Base-by-base conservation (phyloP, 1,140 invertebrate genomes). In the Yoshiicerus persimilis region DNA sequence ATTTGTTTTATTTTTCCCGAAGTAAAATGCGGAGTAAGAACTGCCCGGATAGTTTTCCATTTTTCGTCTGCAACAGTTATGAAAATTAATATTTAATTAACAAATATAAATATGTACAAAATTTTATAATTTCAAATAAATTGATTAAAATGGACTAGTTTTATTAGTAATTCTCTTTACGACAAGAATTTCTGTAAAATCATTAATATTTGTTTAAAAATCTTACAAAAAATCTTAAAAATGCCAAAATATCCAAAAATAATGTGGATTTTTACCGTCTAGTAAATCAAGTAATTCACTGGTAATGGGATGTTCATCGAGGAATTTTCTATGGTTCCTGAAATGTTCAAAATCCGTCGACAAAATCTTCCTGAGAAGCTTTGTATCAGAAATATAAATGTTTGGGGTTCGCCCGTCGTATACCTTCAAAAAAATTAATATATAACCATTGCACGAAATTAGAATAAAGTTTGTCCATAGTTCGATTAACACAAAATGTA, bases 401-500 rank as follows among this genome's bases (percentile, higher is more conserved):
- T 20, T 47, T 20, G 83, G 83, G 4, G 83, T 39, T 47, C 83
- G 36, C 20, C 83, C 83, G 1, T 84, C 83, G 38, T 84, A 84
- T 5, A 84, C 9, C 83, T 84, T 10, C 16, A 2, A 84, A 10
- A 93, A 92, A 89, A 96, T 95, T 30, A 96, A 93, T 34, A 93
- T 93, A 70, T 93, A 93, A 39, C 13, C 9, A 39, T 6, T 6
- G 4, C 10, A 10, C 36, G 4, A 4, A 38, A 6, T 38, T 4
- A 6, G 10, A 38, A 38, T 38, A 38, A 6, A 6, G 4, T 38
- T 38, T 10, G 36, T 10, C n/a, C n/a, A n/a, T n/a, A n/a, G n/a
- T 38, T 38, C 10, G 36, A 10, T 38, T 10, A 38, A 38, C 36
- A 38, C 10, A 38, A 38, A 38, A 38, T 38, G 36, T 4, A 6